Base-by-base conservation (phyloP, 2,888 invertebrate genomes). In the Tachina lurida region DNA sequence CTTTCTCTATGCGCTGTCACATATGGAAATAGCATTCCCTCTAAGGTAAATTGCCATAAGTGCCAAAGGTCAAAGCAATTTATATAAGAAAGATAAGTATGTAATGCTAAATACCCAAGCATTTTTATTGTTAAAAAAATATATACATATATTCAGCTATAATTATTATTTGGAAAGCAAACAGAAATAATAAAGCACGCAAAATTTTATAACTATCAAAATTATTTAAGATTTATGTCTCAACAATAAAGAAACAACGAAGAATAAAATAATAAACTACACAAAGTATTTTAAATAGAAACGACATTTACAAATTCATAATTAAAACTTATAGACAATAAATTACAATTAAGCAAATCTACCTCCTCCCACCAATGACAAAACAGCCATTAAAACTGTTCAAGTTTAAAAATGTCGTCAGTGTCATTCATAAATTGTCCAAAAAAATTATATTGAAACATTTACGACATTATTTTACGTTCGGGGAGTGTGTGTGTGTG, bases 301-400 rank as follows among this genome's bases (percentile, higher is more conserved):
- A 84, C 45, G 62, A 22, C 41, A 73, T 78, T 84, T 54, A 39
- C 52, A 74, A 74, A 84, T 84, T 86, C 74, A 86, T 84, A 84
- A 82, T 76, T 75, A 84, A 80, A 88, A 88, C 71, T 83, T 65
- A 79, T 79, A 84, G 86, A 75, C 75, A 86, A 88, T 88, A 88
- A 88, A 88, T 88, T 87, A 88, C 87, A 88, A 88, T 88, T 87
- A 88, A 88, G 87, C 87, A 87, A 87, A 87, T 87, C 84, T 73
- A 74, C 87, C 88, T 84, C 87, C 88, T 84, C 88, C 88, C 87
- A 88, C 88, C 87, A 85, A 84, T 84, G 82, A 78, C 80, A 85
- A 80, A 79, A 74, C 63, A 81, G 60, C 45, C 80, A 84, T 81
- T 77, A 84, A 79, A 81, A 84, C 70, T 81, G 68, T 81, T 84